Evolutionary conservation across 2,797 vertebrate genomes (phyloP).

Genomic region (Garrulus glandarius): DNA sequence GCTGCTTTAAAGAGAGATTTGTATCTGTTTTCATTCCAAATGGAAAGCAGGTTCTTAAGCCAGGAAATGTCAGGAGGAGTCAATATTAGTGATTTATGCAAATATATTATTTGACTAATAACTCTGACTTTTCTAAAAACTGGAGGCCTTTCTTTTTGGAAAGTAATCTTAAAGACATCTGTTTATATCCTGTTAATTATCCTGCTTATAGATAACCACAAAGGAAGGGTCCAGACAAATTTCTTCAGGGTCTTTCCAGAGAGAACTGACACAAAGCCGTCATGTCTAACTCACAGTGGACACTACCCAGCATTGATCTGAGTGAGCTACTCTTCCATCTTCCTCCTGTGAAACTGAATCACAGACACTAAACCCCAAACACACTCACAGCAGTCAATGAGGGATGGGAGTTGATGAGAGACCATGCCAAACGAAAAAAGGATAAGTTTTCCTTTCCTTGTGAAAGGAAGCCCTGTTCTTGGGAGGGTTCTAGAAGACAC

Average conservation of each 20-base stretch:
- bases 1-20: not conserved
- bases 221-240: not conserved
- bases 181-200: not conserved
- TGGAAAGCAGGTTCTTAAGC: not conserved
- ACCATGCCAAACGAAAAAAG: not conserved
- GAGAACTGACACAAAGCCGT: not conserved
- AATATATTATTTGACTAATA: not conserved
- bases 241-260: not conserved
- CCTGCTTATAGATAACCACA: not conserved
- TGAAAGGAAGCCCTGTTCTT: not conserved
- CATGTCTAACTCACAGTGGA: not conserved
- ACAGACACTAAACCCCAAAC: not conserved
- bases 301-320: too few species aligned
- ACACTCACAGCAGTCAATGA: not conserved
- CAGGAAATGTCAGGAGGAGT: not conserved
- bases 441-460: not conserved
- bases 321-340: not conserved
- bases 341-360: not conserved
- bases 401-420: not conserved
- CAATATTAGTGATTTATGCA: not conserved
- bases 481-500: not conserved
- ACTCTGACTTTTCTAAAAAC: not conserved
- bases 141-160: not conserved
- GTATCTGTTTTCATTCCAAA: not conserved
- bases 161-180: not conserved